Base-by-base conservation (phyloP, 2,797 vertebrate genomes). In the Sebastes miniatus region DNA sequence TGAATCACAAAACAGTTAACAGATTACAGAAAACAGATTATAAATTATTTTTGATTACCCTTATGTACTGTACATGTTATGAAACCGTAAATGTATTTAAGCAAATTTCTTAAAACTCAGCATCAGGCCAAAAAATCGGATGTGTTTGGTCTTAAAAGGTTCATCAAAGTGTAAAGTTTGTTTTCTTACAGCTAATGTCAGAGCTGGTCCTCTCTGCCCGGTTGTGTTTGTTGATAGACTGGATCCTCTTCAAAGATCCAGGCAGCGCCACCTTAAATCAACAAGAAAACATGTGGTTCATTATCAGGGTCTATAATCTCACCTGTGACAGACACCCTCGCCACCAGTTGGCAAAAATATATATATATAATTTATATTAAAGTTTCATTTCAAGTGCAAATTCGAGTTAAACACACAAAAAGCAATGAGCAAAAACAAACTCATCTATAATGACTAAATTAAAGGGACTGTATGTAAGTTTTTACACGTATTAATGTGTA, bases 191-290 rank as follows among this genome's bases (percentile, higher is more conserved):
- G 64, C 90, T 95, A 29, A 94, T 95, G 76, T 96, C 96, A 0
- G 96, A 95, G 63, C 92, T 93, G 1, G 96, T 96, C 76, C 96
- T 91, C 75, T 94, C 95, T 4, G 96, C 95, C 5, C 89, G 91
- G 68, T 93, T 95, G 91, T 96, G 95, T 83, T 95, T 94, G 89
- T 96, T 97, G 43, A 97, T 96, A 0, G 97, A 98, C 81, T 94
- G 95, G 83, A 98, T 98, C 81, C 97, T 92, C 78, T 92, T 96
- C 4, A 98, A 90, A 29, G 96, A 93, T 1, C 92, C 93, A 3
- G 95, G 93, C 4, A 88, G 63, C 0, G 54, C 36, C 74, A 90
- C 87, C 96, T 96, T 32, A 3, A 83, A 79, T 22, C 56, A 80
- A 63, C 4, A 56, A 43, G 4, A 65, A n/a, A 56, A 70, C 34